These are phyloP conservation scores for human DNA, from an alignment of 2,113 vertebrate genomes.

Conservation along the genomic window GRCh38 chr5:144605501-144606000, in stretches of 20 bases:
- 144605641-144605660: constrained; percentile 19
- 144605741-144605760: constrained; percentile 63
- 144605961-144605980: too few species aligned
- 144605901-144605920: too few species aligned
- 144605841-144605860: too few species aligned
- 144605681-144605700: constrained; percentile 9
- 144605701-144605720: constrained; percentile 39
- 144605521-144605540: background rate
- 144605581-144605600: constrained; percentile 35
- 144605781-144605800: constrained; percentile 19
- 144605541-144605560: background rate
- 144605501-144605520: background rate
- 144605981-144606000: too few species aligned
- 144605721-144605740: constrained; percentile 38
- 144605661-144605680: constrained; percentile 30
- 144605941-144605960: too few species aligned
- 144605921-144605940: too few species aligned
- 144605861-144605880: too few species aligned
- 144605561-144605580: background rate
- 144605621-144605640: constrained; percentile 53
- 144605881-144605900: too few species aligned
- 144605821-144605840: too few species aligned
- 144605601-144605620: background rate
- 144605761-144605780: constrained; percentile 21
- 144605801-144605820: background rate